These are phyloP conservation scores for Geothlypis trichas DNA, from an alignment of 2,113 vertebrate genomes.

Conservation along the genomic window DNA sequence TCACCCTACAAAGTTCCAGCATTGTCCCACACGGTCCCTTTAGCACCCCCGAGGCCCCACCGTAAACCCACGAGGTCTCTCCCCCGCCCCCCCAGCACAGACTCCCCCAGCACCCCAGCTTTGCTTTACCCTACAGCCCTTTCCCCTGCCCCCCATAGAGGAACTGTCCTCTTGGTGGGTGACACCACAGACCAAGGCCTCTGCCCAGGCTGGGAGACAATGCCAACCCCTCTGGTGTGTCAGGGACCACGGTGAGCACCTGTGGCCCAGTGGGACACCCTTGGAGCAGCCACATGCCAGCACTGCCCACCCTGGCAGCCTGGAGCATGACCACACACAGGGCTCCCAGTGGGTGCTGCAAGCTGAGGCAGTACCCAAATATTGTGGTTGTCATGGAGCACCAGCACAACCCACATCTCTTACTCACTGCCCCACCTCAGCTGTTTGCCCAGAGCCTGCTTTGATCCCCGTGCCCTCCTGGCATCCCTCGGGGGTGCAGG, in stretches of 20 bases:
- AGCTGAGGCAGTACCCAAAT: slow-evolving; percentile 34
- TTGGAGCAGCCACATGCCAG: background rate
- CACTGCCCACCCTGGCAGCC: background rate
- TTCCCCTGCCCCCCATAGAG: fast-evolving
- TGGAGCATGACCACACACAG: fast-evolving
- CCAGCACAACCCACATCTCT: background rate
- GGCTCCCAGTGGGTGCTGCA: background rate
- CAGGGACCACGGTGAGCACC: fast-evolving
- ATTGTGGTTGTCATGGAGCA: slow-evolving; percentile 41
- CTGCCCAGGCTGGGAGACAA: background rate
- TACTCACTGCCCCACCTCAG: slow-evolving; percentile 21
- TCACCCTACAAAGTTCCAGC: background rate
- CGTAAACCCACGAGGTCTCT: background rate
- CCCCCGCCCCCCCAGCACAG: too few species aligned
- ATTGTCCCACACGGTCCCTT: background rate
- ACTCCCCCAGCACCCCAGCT: too few species aligned
- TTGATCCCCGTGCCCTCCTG: background rate
- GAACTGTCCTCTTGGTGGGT: background rate
- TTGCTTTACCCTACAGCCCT: background rate
- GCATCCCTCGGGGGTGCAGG: fast-evolving
- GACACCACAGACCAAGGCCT: too few species aligned
- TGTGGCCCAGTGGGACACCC: background rate
- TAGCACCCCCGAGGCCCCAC: background rate
- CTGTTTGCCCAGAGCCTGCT: background rate
- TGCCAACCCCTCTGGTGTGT: fast-evolving